Evolutionary conservation across 2,797 vertebrate species (phyloP), one percentile per base, ranked within the genome.

Genomic region (Onychomys leucogaster): DNA sequence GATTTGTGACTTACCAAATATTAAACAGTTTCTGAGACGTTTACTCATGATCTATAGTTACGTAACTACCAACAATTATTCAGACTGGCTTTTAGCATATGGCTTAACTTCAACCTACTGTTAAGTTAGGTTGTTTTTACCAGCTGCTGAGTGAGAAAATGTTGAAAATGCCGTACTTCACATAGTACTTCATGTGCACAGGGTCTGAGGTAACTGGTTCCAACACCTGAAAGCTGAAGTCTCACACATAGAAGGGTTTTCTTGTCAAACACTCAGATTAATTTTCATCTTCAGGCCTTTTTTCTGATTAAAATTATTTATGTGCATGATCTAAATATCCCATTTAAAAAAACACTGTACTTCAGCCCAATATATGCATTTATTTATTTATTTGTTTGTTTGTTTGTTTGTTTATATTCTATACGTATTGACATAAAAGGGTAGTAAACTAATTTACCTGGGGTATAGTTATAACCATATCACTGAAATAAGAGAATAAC

Each of bases 131-230:
- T 43, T 89, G 55, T 17, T 80, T 85, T 80, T 59, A 43, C 69
- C 41, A 93, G 29, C n/a, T 90, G 52, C 59, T 87, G 55, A 87
- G 75, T 91, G 61, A 90, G 52, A 97, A 95, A 52, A 84, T 27
- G 63, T 90, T 65, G 46, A 37, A 96, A 95, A 92, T 92, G 80
- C 5, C 92, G 95, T 52, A 81, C 37, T 89, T 90, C 14, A 49
- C 11, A n/a, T 49, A 69, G 27, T 43, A 82, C 46, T 71, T 93
- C 49, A 92, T 71, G 46, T 77, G 16, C 71, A 90, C n/a, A 55
- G 63, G 34, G 96, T 94, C 67, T 92, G 46, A 94, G 14, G 85
- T 5, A 65, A 81, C 65, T 73, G 59, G 25, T 73, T 59, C 34
- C 23, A 65, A 61, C 12, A 34, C 69, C 63, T 89, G 63, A 94